Base-by-base conservation (phyloP, 2,113 vertebrate species). In the Nerophis lumbriciformis region DNA sequence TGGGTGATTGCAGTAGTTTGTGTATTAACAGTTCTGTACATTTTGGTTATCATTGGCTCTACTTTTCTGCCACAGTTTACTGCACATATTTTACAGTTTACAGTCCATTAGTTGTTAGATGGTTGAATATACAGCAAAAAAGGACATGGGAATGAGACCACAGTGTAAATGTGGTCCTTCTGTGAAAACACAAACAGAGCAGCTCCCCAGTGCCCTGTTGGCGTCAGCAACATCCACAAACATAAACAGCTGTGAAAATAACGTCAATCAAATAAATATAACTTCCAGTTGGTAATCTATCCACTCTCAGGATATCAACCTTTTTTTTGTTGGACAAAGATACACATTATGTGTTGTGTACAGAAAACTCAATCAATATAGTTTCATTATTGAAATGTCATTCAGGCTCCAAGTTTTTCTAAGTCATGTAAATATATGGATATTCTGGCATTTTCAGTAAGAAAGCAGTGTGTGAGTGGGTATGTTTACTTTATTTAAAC, bases 151-250 rank as follows among this genome's bases (percentile, higher is more conserved):
- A 72, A 80, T 57, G 54, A 42, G 54, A 42, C n/a, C 61, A 59
- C n/a, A 13, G 59, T 15, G 52, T 77, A 59, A 79, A 76, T 65
- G 69, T 39, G 68, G 59, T 52, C 54, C 42, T 61, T 56, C 21
- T 65, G 65, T 73, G 72, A 74, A 71, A 19, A 19, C 19, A 19
- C 69, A 66, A 68, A 55, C 4, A 66, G 44, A 66, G 49, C 38
- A 38, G 62, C 69, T 66, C 64, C 48, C 80, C 67, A 71, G 70
- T 62, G 72, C 71, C 67, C 74, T 62, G 21, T 37, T 39, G 49
- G 56, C 55, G 57, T 61, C 58, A 57, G 59, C 69, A 64, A 65
- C 63, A 50, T 60, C 37, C 15, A 39, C 53, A 55, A 55, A 72
- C 53, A n/a, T 49, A 50, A 21, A 13, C 49, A 59, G 49, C 44